phyloP scores from a whole-genome alignment of 1,140 invertebrate genomes.

The Bombus confusus region DNA sequence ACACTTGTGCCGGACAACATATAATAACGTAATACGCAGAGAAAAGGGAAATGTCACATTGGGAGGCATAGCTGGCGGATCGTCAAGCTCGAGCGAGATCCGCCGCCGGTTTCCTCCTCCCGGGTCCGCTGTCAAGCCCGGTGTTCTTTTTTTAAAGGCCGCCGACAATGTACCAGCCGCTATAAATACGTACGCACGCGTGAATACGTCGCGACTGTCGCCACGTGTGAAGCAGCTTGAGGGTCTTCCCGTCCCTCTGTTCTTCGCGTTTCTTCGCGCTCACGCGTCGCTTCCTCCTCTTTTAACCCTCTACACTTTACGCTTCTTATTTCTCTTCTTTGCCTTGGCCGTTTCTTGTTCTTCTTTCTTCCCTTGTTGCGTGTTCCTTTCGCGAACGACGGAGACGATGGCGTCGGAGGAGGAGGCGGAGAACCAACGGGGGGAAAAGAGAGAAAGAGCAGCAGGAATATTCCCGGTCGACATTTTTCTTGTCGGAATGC shows the following conservation, averaged over 20 bases:
- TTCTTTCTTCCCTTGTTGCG: constrained; percentile 10
- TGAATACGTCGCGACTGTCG: constrained; percentile 68
- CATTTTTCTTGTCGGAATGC: constrained; percentile 71
- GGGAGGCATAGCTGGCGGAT: not conserved
- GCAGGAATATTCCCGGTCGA: constrained; percentile 70
- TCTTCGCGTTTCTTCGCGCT: constrained; percentile 21
- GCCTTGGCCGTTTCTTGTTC: not conserved
- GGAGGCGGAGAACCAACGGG: not conserved
- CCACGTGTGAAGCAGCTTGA: constrained; percentile 76
- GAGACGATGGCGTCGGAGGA: not conserved
- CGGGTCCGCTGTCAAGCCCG: constrained; percentile 21
- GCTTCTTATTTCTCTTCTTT: not conserved
- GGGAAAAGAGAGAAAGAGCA: constrained; percentile 4
- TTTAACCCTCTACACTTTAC: not conserved
- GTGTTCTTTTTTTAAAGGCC: constrained; percentile 40
- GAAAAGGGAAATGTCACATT: not conserved
- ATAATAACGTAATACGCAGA: not conserved
- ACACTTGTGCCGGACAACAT: no score
- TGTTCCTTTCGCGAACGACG: constrained; percentile 40
- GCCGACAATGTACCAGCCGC: constrained; percentile 67
- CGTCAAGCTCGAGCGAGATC: constrained; percentile 12
- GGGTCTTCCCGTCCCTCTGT: constrained; percentile 45
- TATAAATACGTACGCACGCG: constrained; percentile 75
- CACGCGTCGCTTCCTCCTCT: constrained; percentile 11
- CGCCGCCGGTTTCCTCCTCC: constrained; percentile 13